Conservation (phyloP, 30 jellyfish, hydroid and myxozoan species). For the Phacellophora camtschatica region DNA sequence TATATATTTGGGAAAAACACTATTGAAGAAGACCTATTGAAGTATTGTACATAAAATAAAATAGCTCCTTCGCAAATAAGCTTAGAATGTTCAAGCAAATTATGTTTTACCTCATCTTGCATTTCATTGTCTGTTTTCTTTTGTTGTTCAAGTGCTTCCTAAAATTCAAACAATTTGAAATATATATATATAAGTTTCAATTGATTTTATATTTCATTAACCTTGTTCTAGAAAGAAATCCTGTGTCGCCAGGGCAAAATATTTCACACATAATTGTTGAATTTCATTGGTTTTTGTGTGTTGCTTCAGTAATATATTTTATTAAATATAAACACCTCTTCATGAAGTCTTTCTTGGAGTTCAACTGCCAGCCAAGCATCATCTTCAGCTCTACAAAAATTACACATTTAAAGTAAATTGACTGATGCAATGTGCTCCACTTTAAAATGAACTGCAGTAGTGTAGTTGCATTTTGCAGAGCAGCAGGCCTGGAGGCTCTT, state of each 20-base stretch:
- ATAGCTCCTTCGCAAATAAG: not conserved
- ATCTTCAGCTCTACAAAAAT: constrained; percentile 60
- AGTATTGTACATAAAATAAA: not conserved
- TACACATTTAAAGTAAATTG: too few species aligned
- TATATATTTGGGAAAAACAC: not conserved
- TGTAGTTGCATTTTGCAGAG: too few species aligned
- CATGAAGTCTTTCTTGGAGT: constrained; percentile 58
- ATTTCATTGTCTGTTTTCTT: constrained; percentile 68
- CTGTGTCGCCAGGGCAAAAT: not conserved
- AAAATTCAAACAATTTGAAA: not conserved
- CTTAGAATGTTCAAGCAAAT: not conserved
- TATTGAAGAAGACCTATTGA: too few species aligned
- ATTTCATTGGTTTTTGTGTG: not conserved
- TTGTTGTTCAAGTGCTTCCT: constrained; percentile 82
- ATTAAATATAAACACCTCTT: constrained; percentile 45
- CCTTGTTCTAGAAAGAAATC: not conserved
- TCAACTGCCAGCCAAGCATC: constrained; percentile 78
- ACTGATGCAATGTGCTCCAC: too few species aligned
- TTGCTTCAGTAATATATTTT: not conserved
- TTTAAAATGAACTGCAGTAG: too few species aligned
- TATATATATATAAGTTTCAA: not conserved
- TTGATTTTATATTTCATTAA: not conserved
- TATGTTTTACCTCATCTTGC: constrained; percentile 91
- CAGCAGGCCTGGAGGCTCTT: too few species aligned
- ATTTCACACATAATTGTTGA: too few species aligned